Conservation (phyloP, 2,113 vertebrate species). For the Notechis scutatus region DNA sequence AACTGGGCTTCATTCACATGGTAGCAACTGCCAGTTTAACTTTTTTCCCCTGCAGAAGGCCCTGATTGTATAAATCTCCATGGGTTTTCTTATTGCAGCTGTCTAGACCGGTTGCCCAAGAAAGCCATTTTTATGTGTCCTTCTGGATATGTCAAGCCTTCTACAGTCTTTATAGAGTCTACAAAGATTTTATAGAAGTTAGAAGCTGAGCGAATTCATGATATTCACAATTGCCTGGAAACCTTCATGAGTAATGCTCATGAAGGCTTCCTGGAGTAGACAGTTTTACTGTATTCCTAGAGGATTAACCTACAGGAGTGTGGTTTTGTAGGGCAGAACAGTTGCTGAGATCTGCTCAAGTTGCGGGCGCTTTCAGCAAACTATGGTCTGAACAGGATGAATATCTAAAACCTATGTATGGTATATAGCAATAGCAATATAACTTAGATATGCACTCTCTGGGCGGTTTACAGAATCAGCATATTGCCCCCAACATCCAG, state of each 20-base stretch:
- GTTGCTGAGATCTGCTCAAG: background rate
- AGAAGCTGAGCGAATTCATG: background rate
- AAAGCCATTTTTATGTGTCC: background rate
- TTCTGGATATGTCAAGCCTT: background rate
- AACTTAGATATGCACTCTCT: background rate
- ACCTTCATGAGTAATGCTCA: background rate
- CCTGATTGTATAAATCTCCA: background rate
- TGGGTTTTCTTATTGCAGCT: background rate
- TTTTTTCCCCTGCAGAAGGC: background rate
- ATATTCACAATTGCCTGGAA: background rate
- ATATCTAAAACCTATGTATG: background rate
- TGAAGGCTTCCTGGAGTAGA: background rate
- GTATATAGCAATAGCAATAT: background rate
- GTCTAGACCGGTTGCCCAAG: background rate
- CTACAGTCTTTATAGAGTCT: background rate
- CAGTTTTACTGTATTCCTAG: background rate
- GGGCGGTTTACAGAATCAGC: background rate
- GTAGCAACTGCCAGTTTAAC: background rate
- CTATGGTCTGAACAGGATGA: background rate
- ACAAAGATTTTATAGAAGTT: background rate
- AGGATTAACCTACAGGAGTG: background rate
- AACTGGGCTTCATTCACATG: background rate
- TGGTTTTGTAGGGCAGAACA: background rate
- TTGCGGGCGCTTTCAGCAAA: background rate
- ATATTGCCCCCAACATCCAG: background rate